Base-by-base conservation (phyloP, 2,888 invertebrate species). In the Chirona hameri region DNA sequence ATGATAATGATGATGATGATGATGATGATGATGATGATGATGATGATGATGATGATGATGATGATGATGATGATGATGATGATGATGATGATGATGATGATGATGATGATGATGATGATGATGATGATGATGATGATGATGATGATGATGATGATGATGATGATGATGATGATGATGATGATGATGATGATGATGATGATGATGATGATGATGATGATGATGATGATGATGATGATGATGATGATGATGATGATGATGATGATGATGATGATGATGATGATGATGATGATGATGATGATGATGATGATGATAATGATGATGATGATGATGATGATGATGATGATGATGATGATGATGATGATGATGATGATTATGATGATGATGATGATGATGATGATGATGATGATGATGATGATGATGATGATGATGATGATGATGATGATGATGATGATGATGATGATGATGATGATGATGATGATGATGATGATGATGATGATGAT, bases 1-100 rank as follows among this genome's bases (percentile, higher is more conserved):
- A 65, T 65, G n/a, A 65, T 65, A 65, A 65, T 65, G n/a, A 65
- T 65, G n/a, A 65, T n/a, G 65, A 65, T 65, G 65, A 65, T n/a
- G n/a, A 65, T n/a, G n/a, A 65, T 65, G n/a, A 65, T 65, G 65
- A 18, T 65, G 65, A 21, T 65, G 18, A n/a, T 21, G 65, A 65
- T 65, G 65, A 65, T n/a, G 18, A 65, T 65, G 65, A 65, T 65
- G n/a, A 65, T 65, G 65, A 65, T 65, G 65, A 65, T 65, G 65
- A n/a, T 65, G n/a, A 65, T 65, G 65, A 65, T 65, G n/a, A 65
- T 65, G 65, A 65, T 65, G 65, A 65, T 65, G 65, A 65, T 65
- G 65, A 65, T 65, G 65, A 65, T 65, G 65, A 65, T 65, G 65
- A 65, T 65, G 65, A 65, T 65, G 65, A 65, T 65, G 65, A 65